Conservation (phyloP, 2,888 invertebrate genomes). For the Trissolcus brochymenae region DNA sequence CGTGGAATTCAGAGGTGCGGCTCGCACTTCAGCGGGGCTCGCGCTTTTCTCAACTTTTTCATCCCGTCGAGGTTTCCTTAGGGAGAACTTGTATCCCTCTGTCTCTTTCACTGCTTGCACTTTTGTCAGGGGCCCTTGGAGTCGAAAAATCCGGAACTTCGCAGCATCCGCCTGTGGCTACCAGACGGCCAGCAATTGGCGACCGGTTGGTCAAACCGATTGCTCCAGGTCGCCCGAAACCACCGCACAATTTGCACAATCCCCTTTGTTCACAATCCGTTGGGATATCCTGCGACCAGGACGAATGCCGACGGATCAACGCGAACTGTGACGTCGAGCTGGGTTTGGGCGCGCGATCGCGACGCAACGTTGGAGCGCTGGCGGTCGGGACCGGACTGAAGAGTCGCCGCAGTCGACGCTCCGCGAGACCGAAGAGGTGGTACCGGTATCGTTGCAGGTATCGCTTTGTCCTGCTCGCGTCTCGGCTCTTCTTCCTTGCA, state of each 20-base stretch:
- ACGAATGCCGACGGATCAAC: conserved; percentile 15
- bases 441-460: conserved; percentile 43
- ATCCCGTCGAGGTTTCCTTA: conserved; percentile 9
- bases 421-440: conserved; percentile 57
- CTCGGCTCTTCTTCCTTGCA: conserved; percentile 36
- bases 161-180: conserved; percentile 11
- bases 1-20: conserved; percentile 71
- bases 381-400: conserved; percentile 73
- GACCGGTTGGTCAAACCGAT: neutral
- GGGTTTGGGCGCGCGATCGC: conserved; percentile 6
- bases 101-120: conserved; percentile 1
- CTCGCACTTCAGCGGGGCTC: conserved; percentile 51
- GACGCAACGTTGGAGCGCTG: conserved; percentile 59
- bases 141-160: neutral
- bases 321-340: conserved; percentile 8
- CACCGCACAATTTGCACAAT: too few species aligned
- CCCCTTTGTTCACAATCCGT: too few species aligned
- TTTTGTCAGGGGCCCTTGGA: conserved; percentile 11
- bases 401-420: conserved; percentile 66
- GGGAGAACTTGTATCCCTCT: conserved; percentile 8
- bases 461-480: conserved; percentile 28
- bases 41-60: conserved; percentile 57
- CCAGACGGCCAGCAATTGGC: neutral
- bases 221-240: too few species aligned
- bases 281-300: too few species aligned